Conservation (phyloP, 2,888 invertebrate species). For the Tetranychus truncatus region DNA sequence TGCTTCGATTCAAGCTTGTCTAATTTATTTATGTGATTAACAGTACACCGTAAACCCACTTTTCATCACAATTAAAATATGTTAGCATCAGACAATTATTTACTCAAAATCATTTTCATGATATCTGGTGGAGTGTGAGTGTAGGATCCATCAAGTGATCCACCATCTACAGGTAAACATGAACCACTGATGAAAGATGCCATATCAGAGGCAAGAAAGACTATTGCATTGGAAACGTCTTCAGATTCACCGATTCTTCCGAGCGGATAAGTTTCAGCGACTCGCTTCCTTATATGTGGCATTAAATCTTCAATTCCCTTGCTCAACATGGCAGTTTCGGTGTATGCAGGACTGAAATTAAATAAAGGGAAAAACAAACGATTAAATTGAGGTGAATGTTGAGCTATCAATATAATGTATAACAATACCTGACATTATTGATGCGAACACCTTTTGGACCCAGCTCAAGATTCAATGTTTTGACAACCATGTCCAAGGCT, state of each 20-base stretch:
- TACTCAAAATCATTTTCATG: background rate
- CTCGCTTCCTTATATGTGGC: background rate
- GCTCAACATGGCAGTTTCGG: background rate
- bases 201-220: slow-evolving; percentile 9
- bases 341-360: background rate
- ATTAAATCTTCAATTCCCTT: background rate
- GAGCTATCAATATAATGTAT: background rate
- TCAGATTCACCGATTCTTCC: slow-evolving; percentile 1
- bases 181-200: slow-evolving; percentile 12
- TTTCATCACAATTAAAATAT: too few species aligned
- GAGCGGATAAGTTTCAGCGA: background rate
- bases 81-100: background rate
- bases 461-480: background rate
- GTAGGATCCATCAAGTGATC: background rate
- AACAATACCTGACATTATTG: background rate
- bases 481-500: background rate
- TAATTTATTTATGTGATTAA: too few species aligned
- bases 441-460: slow-evolving; percentile 1
- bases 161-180: background rate
- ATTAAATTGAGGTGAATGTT: background rate
- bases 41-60: too few species aligned
- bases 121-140: background rate
- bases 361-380: background rate
- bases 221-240: slow-evolving; percentile 6
- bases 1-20: too few species aligned